Evolutionary conservation across 2,113 vertebrate genomes (phyloP).

Genomic region (Capra hircus): DNA sequence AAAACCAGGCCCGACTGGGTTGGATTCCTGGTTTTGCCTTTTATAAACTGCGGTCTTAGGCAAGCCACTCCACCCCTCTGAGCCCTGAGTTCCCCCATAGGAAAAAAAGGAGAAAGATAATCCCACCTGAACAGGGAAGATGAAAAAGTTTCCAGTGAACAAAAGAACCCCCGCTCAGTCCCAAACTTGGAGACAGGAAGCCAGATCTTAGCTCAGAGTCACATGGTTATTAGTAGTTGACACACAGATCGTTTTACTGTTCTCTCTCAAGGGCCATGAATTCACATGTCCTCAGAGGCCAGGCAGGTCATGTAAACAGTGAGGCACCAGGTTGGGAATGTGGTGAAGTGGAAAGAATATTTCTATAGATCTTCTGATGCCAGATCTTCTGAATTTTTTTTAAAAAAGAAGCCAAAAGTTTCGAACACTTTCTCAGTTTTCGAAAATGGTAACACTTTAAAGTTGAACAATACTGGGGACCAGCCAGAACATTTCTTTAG

Average conservation of each 20-base stretch:
- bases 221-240: not conserved
- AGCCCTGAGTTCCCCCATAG: not conserved
- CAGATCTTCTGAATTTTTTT: not conserved
- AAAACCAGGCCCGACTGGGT: not conserved
- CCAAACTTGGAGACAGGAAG: not conserved
- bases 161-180: too few relatives aligned
- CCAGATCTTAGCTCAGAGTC: not conserved
- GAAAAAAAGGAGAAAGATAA: not conserved
- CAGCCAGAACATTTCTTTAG: not conserved
- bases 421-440: not conserved
- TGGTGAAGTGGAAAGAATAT: not conserved
- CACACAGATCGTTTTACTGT: not conserved
- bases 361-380: not conserved
- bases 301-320: too few relatives aligned
- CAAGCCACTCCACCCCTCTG: not conserved
- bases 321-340: not conserved
- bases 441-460: not conserved
- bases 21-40: not conserved
- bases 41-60: not conserved
- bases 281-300: not conserved
- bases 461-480: not conserved
- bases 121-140: not conserved
- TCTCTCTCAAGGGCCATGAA: not conserved
- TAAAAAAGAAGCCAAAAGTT: not conserved
- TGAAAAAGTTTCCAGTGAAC: not conserved